phyloP scores from a whole-genome alignment of 2,888 invertebrate genomes.

The Gonocerus acuteangulatus region DNA sequence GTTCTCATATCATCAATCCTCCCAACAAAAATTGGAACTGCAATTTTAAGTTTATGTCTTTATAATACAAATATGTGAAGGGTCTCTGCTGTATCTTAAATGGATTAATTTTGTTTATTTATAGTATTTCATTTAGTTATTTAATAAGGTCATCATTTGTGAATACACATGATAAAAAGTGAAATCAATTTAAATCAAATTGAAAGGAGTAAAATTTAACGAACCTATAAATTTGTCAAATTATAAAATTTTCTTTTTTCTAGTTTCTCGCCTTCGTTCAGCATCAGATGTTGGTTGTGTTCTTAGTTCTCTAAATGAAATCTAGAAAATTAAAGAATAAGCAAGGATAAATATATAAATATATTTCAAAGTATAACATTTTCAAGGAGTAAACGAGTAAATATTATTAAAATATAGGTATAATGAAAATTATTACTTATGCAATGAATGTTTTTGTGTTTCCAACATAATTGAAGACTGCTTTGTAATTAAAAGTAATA shows the following conservation, averaged over 20 bases:
- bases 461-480: neutral
- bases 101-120: too few species aligned
- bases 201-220: too few species aligned
- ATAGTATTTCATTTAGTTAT: too few species aligned
- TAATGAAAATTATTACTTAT: neutral
- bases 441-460: neutral
- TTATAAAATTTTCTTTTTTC: slow-evolving; percentile 46
- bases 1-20: too few species aligned
- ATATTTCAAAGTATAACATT: neutral
- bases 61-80: too few species aligned
- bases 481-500: neutral
- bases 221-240: too few species aligned
- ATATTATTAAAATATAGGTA: neutral
- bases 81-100: too few species aligned
- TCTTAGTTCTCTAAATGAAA: slow-evolving; percentile 62
- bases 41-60: too few species aligned
- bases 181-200: too few species aligned
- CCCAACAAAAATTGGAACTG: too few species aligned
- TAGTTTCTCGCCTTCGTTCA: slow-evolving; percentile 51
- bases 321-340: slow-evolving; percentile 45
- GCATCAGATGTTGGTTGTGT: slow-evolving; percentile 52
- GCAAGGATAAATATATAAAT: neutral
- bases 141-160: too few species aligned
- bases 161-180: too few species aligned
- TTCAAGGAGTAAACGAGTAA: neutral